These are phyloP conservation scores for Tricholauxania praeusta DNA, from an alignment of 2,888 invertebrate species.

Conservation along the genomic window DNA sequence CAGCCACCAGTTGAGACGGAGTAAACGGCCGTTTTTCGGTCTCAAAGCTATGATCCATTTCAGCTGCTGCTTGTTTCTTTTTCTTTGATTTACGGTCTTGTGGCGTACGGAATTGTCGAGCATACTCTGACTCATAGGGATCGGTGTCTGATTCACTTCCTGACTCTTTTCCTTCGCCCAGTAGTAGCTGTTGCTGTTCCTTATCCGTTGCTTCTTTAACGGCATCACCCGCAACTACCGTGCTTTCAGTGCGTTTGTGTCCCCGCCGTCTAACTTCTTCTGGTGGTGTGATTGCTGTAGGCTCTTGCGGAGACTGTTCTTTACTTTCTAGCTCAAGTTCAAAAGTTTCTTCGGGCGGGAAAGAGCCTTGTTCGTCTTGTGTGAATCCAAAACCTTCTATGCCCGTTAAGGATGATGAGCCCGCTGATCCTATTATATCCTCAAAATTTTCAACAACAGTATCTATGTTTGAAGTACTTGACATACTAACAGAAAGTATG, in stretches of 20 bases:
- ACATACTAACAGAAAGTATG: conserved; percentile 71
- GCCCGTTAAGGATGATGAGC: conserved; percentile 65
- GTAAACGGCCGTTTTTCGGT: conserved; percentile 64
- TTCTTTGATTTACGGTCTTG: conserved; percentile 62
- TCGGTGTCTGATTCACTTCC: conserved; percentile 69
- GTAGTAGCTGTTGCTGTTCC: conserved; percentile 48
- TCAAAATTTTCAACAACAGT: conserved; percentile 67
- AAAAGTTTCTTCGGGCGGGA: conserved; percentile 59
- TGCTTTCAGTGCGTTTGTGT: conserved; percentile 72
- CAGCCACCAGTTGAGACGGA: conserved; percentile 64
- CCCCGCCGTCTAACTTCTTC: conserved; percentile 67
- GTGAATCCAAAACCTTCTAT: conserved; percentile 61
- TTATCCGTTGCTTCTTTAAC: conserved; percentile 57
- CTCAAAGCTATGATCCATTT: conserved; percentile 64
- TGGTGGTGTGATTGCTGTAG: conserved; percentile 52
- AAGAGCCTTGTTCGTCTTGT: conserved; percentile 55
- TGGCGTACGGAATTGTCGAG: conserved; percentile 67
- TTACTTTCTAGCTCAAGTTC: conserved; percentile 57
- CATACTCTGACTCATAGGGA: conserved; percentile 69
- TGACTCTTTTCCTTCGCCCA: conserved; percentile 66
- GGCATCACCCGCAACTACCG: conserved; percentile 60
- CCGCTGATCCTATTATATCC: conserved; percentile 63
- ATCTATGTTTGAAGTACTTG: conserved; percentile 72
- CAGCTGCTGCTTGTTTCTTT: conserved; percentile 62
- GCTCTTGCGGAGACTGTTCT: conserved; percentile 57